These are phyloP conservation scores for Brachionus manjavacas DNA, from an alignment of 1,140 invertebrate genomes.

Conservation along the genomic window DNA sequence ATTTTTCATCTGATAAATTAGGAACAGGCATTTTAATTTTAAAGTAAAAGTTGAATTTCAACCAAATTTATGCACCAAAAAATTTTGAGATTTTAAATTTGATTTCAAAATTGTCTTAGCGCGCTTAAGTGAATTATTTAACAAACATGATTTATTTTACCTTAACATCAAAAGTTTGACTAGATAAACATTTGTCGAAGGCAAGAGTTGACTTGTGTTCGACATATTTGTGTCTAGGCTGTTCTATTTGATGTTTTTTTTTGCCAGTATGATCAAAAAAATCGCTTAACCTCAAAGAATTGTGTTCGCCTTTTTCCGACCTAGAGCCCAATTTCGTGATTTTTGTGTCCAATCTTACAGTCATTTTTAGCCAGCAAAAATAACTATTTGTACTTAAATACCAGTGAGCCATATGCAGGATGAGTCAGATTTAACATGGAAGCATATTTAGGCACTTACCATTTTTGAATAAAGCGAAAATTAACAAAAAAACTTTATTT, in stretches of 20 bases:
- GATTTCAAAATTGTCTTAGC: background rate
- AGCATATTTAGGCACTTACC: background rate
- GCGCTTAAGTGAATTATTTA: background rate
- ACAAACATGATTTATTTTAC: background rate
- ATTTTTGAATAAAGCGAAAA: background rate
- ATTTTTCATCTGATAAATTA: background rate
- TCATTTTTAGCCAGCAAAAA: background rate
- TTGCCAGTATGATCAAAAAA: background rate
- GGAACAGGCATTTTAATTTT: background rate
- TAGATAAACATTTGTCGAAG: background rate
- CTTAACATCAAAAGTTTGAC: background rate
- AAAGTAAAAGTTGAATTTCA: too few relatives aligned
- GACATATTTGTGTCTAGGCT: constrained; percentile 9
- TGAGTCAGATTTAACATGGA: background rate
- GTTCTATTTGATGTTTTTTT: background rate
- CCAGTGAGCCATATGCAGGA: background rate
- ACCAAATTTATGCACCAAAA: background rate
- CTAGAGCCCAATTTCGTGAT: too few relatives aligned
- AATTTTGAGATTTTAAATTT: background rate
- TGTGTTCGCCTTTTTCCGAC: background rate
- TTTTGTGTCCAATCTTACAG: too few relatives aligned
- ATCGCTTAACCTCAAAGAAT: background rate
- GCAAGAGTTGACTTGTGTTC: background rate
- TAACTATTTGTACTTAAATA: too few relatives aligned
- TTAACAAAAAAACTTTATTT: background rate